phyloP scores from a whole-genome alignment of 2,797 vertebrate species.

The Takifugu ocellatus region DNA sequence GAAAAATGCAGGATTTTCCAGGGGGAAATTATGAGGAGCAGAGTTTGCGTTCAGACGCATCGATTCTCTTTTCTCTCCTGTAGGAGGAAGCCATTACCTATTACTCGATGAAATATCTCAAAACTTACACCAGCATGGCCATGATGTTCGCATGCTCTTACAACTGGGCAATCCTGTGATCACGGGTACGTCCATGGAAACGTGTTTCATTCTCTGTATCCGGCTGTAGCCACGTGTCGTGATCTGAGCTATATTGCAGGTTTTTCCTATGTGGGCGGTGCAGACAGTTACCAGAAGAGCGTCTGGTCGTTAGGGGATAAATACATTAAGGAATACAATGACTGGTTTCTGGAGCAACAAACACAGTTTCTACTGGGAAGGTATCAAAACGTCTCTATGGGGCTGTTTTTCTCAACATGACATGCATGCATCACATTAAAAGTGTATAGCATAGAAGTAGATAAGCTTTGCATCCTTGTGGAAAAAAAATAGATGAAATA shows the following conservation, averaged over 20 bases:
- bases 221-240: too few relatives aligned
- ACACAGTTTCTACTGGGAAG: conserved; percentile 49
- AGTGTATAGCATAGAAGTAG: too few relatives aligned
- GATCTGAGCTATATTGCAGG: conserved; percentile 15
- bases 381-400: conserved; percentile 12
- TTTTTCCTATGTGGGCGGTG: conserved; percentile 32
- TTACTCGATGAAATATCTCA: conserved; percentile 73
- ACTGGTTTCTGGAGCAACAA: conserved; percentile 52
- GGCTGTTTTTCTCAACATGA: too few relatives aligned
- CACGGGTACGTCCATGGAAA: conserved; percentile 37
- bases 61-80: not conserved
- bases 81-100: conserved; percentile 73
- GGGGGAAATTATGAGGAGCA: too few relatives aligned
- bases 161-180: conserved; percentile 63
- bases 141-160: conserved; percentile 63
- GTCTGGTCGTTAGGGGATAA: conserved; percentile 55
- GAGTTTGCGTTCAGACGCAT: not conserved
- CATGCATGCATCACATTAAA: too few relatives aligned
- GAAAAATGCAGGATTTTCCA: too few relatives aligned
- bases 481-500: too few relatives aligned
- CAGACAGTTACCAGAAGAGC: conserved; percentile 44
- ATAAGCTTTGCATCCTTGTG: too few relatives aligned
- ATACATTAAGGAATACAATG: conserved; percentile 48
- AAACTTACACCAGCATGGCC: conserved; percentile 65
- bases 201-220: too few relatives aligned